Percentiles rank a stretch among this genome's conserved stretches.
phyloP scores from a whole-genome alignment of 2,797 vertebrate species.

The Amniataba percoides region DNA sequence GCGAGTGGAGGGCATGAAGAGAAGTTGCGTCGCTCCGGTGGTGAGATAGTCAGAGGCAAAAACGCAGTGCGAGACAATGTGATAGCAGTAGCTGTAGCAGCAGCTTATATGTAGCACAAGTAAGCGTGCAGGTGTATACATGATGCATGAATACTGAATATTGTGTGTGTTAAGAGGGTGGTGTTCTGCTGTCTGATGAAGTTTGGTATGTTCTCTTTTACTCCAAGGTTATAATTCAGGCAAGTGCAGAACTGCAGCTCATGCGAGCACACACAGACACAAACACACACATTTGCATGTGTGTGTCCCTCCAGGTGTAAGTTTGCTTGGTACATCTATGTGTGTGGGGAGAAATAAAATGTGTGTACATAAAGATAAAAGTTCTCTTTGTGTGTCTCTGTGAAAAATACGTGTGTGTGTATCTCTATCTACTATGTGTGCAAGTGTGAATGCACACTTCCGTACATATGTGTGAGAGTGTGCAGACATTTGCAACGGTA shows the following conservation, averaged over 20 bases:
- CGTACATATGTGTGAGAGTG: conserved; percentile 1
- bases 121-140: conserved; percentile 33
- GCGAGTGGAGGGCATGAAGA: not conserved
- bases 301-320: conserved; percentile 22
- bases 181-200: conserved; percentile 50
- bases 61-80: not conserved
- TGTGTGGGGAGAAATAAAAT: conserved; percentile 12
- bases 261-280: not conserved
- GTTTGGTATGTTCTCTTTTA: conserved; percentile 66
- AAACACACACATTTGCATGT: conserved; percentile 1
- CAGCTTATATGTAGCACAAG: conserved; percentile 16
- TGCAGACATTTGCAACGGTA: conserved; percentile 31
- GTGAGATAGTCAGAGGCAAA: conserved; percentile 24
- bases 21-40: conserved; percentile 3
- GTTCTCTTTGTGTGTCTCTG: conserved; percentile 20
- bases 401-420: not conserved
- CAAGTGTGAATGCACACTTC: not conserved
- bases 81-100: conserved; percentile 11
- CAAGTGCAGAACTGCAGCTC: conserved; percentile 2
- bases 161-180: conserved; percentile 13
- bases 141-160: conserved; percentile 28
- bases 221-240: conserved; percentile 33
- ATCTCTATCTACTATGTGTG: not conserved
- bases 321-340: not conserved
- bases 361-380: conserved; percentile 27